These are phyloP conservation scores for Nettapus auritus DNA, from an alignment of 2,113 vertebrate species.

Conservation along the genomic window DNA sequence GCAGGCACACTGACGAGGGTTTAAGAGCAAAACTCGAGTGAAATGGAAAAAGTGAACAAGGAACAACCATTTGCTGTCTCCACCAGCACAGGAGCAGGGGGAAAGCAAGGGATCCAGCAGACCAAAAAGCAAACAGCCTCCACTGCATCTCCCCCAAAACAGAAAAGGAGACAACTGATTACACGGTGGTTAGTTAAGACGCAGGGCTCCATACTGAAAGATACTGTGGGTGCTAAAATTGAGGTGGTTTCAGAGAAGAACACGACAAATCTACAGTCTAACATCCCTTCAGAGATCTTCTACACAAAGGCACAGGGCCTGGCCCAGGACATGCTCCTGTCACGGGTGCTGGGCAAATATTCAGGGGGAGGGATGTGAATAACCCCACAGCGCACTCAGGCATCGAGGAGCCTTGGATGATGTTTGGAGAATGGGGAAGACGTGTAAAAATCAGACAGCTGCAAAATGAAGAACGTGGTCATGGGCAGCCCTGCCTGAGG, in stretches of 20 bases:
- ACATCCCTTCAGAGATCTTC: not conserved
- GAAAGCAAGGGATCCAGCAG: not conserved
- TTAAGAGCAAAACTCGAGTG: not conserved
- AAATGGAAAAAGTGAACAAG: not conserved
- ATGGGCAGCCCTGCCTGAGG: not conserved
- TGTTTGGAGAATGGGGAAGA: not conserved
- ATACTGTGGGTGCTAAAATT: not conserved
- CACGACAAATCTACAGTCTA: not conserved
- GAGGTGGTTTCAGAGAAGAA: not conserved
- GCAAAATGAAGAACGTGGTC: not conserved
- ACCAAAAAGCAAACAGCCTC: not conserved
- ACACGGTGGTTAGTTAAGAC: not conserved
- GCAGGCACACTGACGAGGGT: not conserved
- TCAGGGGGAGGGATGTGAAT: not conserved
- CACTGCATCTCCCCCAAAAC: not conserved
- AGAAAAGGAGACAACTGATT: not conserved
- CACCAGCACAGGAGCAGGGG: not conserved
- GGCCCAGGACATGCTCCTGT: not conserved
- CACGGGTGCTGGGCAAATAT: not conserved
- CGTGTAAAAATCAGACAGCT: not conserved
- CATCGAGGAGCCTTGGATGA: not conserved
- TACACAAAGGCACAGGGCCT: not conserved
- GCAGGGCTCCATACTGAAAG: not conserved
- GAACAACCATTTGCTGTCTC: not conserved
- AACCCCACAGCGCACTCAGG: not conserved